A percentile compares a stretch with the other conserved stretches of the same genome.
Conservation (phyloP, 1,140 invertebrate species). For the Holotrichia oblita region DNA sequence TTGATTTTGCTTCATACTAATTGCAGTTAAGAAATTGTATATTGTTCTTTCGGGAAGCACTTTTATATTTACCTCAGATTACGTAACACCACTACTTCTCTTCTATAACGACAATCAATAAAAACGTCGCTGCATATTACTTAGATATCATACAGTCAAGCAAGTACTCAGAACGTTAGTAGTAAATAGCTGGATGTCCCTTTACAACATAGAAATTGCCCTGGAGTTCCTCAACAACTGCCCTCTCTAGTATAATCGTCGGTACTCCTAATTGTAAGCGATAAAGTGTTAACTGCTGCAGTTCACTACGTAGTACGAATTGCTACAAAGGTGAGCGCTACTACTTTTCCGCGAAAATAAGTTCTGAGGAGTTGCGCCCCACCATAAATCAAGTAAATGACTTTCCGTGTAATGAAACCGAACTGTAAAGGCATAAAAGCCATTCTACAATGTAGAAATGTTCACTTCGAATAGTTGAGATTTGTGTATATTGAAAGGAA, state of each 20-base stretch:
- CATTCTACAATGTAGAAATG: slow-evolving; percentile 29
- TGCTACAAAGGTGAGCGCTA: slow-evolving; percentile 20
- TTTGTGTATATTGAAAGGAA: slow-evolving; percentile 33
- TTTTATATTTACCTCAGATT: too few species aligned
- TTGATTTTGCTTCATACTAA: too few species aligned
- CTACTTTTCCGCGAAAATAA: slow-evolving; percentile 9
- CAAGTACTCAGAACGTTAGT: not conserved
- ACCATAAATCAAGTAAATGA: slow-evolving; percentile 27
- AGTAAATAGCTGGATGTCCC: not conserved
- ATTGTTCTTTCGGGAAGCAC: too few species aligned
- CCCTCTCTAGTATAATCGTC: slow-evolving; percentile 25
- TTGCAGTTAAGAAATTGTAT: too few species aligned
- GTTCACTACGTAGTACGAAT: slow-evolving; percentile 19
- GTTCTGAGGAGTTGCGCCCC: slow-evolving; percentile 19
- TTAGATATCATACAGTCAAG: not conserved
- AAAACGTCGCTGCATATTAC: not conserved
- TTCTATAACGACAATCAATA: too few species aligned
- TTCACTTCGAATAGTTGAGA: slow-evolving; percentile 33
- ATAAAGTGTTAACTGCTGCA: slow-evolving; percentile 23
- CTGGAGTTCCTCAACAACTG: not conserved
- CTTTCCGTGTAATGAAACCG: slow-evolving; percentile 34
- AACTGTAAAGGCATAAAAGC: slow-evolving; percentile 31
- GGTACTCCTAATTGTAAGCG: slow-evolving; percentile 37
- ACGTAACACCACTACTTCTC: too few species aligned
- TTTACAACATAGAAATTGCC: not conserved